phyloP scores from a whole-genome alignment of 1,140 invertebrate genomes.

The Physella acuta region DNA sequence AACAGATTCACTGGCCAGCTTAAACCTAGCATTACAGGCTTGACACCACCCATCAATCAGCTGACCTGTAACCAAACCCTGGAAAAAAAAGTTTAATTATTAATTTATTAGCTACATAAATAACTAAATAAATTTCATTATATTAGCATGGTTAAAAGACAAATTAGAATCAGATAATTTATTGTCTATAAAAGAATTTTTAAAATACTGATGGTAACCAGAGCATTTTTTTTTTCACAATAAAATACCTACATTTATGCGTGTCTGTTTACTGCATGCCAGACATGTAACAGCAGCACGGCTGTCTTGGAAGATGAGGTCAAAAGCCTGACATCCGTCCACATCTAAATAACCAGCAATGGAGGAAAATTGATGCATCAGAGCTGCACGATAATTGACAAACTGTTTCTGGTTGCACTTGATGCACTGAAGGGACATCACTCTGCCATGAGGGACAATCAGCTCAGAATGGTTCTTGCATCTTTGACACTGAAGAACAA shows the following conservation, averaged over 20 bases:
- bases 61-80: constrained; percentile 48
- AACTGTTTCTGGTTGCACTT: constrained; percentile 49
- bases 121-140: background rate
- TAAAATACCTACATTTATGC: constrained; percentile 46
- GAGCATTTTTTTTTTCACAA: no score
- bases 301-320: constrained; percentile 54
- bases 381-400: constrained; percentile 47
- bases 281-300: constrained; percentile 48
- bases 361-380: constrained; percentile 53
- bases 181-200: no score
- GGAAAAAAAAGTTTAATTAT: no score
- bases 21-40: constrained; percentile 51
- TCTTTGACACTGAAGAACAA: constrained; percentile 52
- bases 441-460: constrained; percentile 35
- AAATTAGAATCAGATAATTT: no score
- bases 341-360: constrained; percentile 57
- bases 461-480: constrained; percentile 55
- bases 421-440: constrained; percentile 44
- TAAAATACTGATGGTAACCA: no score
- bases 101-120: no score
- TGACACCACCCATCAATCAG: constrained; percentile 46
- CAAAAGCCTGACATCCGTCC: constrained; percentile 51
- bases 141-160: background rate
- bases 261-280: constrained; percentile 51
- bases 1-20: constrained; percentile 44